Percentiles rank a stretch among this genome's conserved stretches.
These are phyloP conservation scores for Oncorhynchus kisutch DNA, from an alignment of 2,113 vertebrate species.

Conservation along the genomic window DNA sequence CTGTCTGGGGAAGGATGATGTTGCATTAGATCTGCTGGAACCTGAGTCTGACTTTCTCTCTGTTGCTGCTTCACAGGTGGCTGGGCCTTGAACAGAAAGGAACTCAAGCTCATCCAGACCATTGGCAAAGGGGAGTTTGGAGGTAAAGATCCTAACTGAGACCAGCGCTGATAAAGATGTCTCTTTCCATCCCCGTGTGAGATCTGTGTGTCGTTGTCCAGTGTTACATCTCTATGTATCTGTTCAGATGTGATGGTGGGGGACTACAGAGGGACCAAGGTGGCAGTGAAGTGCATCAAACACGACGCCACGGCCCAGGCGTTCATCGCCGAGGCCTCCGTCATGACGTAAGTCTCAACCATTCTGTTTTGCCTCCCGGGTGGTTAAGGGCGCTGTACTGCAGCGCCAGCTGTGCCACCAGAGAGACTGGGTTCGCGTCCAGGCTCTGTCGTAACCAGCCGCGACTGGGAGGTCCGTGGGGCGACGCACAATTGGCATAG, in stretches of 20 bases:
- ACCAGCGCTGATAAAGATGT: neutral
- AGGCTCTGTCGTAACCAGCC: too few species aligned
- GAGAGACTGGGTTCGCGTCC: too few species aligned
- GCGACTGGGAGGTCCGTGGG: too few species aligned
- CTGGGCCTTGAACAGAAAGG: slow-evolving; percentile 94
- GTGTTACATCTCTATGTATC: neutral
- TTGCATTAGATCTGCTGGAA: neutral
- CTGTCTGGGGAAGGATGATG: neutral
- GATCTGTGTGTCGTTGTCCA: slow-evolving; percentile 3
- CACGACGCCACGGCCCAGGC: slow-evolving; percentile 95
- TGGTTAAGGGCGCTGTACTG: too few species aligned
- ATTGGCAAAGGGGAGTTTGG: slow-evolving; percentile 98
- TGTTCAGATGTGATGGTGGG: slow-evolving; percentile 75
- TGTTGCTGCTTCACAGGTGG: slow-evolving; percentile 74
- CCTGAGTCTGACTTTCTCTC: neutral
- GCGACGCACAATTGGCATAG: too few species aligned
- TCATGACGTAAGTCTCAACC: slow-evolving; percentile 89
- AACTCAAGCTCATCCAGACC: slow-evolving; percentile 88
- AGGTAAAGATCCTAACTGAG: slow-evolving; percentile 72
- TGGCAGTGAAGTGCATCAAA: slow-evolving; percentile 98
- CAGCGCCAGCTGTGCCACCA: too few species aligned
- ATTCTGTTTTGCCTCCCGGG: neutral
- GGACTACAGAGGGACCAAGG: slow-evolving; percentile 93
- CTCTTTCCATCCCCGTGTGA: neutral
- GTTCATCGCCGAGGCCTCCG: slow-evolving; percentile 92